Evolutionary conservation across 2,797 vertebrate genomes (phyloP).

Genomic region (Bovichtus variegatus): DNA sequence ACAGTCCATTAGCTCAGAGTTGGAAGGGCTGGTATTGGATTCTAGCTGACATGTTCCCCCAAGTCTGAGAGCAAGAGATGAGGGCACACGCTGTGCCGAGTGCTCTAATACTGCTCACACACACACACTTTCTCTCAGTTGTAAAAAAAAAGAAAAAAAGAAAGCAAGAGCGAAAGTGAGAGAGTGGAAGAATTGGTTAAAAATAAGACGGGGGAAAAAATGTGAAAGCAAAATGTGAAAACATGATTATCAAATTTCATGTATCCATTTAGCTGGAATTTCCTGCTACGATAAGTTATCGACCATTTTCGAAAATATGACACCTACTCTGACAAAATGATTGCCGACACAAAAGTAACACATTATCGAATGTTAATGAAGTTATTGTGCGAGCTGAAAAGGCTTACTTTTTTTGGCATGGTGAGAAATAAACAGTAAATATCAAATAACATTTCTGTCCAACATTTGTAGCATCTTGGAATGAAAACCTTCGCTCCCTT

Average conservation of each 20-base stretch:
- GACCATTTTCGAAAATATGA: conserved; percentile 60
- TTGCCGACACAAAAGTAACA: conserved; percentile 28
- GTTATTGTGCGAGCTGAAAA: conserved; percentile 36
- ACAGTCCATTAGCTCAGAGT: conserved; percentile 82
- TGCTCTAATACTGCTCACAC: conserved; percentile 68
- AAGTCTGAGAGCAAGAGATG: conserved; percentile 78
- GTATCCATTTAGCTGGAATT: conserved; percentile 32
- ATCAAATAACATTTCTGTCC: conserved; percentile 22
- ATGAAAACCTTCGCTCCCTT: conserved; percentile 6
- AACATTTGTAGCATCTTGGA: conserved; percentile 27
- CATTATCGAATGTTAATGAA: conserved; percentile 53
- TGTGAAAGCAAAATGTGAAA: conserved; percentile 18
- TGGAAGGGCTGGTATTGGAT: conserved; percentile 79
- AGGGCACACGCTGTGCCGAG: conserved; percentile 75
- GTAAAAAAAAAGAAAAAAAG: conserved; percentile 36
- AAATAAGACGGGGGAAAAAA: conserved; percentile 20
- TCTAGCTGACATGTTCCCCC: conserved; percentile 79
- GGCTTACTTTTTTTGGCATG: conserved; percentile 11
- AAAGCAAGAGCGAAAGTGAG: conserved; percentile 27
- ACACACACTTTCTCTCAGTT: conserved; percentile 28
- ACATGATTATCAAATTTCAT: conserved; percentile 27
- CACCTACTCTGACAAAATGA: conserved; percentile 45
- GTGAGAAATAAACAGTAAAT: conserved; percentile 43
- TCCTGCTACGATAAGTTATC: conserved; percentile 46
- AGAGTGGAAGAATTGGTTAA: conserved; percentile 28